Evolutionary conservation across 2,888 invertebrate species (phyloP).

Genomic region (Caenorhabditis plicata): DNA sequence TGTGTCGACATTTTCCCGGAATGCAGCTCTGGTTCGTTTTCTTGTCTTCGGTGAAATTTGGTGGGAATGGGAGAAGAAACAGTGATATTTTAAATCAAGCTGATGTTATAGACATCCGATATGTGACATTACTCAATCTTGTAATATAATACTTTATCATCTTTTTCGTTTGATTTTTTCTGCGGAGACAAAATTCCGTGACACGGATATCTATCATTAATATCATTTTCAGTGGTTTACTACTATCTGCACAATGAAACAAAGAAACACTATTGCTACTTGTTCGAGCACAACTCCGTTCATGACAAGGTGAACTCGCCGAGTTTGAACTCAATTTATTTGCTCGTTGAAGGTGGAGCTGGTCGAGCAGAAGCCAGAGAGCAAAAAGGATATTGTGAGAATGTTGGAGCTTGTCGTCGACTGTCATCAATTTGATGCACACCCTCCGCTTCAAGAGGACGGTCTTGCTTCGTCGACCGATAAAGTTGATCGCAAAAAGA

Average conservation of each 20-base stretch:
- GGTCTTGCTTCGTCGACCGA: constrained; percentile 57
- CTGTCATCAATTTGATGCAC: constrained; percentile 57
- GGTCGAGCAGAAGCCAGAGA: constrained; percentile 52
- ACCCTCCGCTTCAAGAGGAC: constrained; percentile 55
- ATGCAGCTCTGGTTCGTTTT: constrained; percentile 43
- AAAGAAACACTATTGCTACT: constrained; percentile 49
- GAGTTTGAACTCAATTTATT: too few species aligned
- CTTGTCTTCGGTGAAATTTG: constrained; percentile 17
- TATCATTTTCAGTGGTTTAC: constrained; percentile 49
- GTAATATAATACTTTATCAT: constrained; percentile 27
- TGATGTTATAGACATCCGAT: constrained; percentile 30
- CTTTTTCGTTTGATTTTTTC: constrained; percentile 31
- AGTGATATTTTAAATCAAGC: too few species aligned
- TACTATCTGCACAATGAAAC: constrained; percentile 54
- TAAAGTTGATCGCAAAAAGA: constrained; percentile 56
- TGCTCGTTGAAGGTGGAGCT: too few species aligned
- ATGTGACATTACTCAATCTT: constrained; percentile 35
- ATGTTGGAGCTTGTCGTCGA: constrained; percentile 55
- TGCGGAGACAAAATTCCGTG: constrained; percentile 22
- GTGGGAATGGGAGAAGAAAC: constrained; percentile 6
- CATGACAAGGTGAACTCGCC: too few species aligned
- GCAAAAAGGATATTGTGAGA: constrained; percentile 52
- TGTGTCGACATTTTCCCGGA: constrained; percentile 51
- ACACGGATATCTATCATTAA: background rate
- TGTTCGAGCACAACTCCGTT: constrained; percentile 47